phyloP scores from a whole-genome alignment of 1,140 invertebrate genomes.

The Bombus huntii region DNA sequence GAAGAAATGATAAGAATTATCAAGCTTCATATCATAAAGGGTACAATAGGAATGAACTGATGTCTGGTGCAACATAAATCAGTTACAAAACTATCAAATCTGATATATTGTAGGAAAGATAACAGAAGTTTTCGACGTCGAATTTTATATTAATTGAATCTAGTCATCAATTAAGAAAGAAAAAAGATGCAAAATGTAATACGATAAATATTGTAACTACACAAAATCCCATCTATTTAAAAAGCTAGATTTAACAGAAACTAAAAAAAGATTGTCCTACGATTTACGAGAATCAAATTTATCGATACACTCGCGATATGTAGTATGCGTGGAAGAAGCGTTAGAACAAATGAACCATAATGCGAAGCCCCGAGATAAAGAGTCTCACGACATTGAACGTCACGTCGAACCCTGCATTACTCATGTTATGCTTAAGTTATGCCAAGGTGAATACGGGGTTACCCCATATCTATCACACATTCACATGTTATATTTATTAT shows the following conservation, averaged over 20 bases:
- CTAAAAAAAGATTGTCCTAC: background rate
- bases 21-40: too few species aligned
- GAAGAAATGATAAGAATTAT: too few species aligned
- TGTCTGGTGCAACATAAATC: background rate
- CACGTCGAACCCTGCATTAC: conserved; percentile 51
- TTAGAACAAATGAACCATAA: background rate
- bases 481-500: conserved; percentile 15
- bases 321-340: background rate
- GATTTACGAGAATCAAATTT: background rate
- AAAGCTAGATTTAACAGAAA: too few species aligned
- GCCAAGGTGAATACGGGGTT: conserved; percentile 31
- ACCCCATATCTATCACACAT: background rate
- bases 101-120: too few species aligned
- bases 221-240: too few species aligned
- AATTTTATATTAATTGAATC: too few species aligned
- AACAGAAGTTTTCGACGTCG: too few species aligned
- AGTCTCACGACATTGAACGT: conserved; percentile 61
- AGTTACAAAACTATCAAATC: background rate
- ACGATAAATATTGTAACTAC: too few species aligned
- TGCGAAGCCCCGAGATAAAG: conserved; percentile 27
- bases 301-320: background rate
- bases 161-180: too few species aligned
- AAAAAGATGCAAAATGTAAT: too few species aligned
- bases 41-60: too few species aligned
- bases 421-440: conserved; percentile 49